Base-by-base conservation (phyloP, 2,888 invertebrate genomes). In the Calameuta filiformis region DNA sequence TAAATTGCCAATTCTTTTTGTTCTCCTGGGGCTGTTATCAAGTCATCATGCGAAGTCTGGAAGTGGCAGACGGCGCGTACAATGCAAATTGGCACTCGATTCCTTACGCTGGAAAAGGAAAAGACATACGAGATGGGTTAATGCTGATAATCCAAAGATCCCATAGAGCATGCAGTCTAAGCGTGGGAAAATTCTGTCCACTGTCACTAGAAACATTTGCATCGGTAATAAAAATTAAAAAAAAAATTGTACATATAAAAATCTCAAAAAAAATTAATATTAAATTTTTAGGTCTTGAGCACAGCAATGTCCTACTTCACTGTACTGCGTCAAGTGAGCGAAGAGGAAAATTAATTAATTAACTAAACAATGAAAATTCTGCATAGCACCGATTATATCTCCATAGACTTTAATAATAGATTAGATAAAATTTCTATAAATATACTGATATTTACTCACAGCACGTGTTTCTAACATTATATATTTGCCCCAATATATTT, bases 301-400 rank as follows among this genome's bases (percentile, higher is more conserved):
- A 83, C 83, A 12, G 78, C 83, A 6, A 78, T 75, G 30, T 83
- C 83, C 9, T 83, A 83, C 75, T 83, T 83, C 15, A 82, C 83
- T 15, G 69, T 83, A 40, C 71, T 83, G 73, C 82, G 79, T 69
- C 82, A 83, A 71, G 77, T 83, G 82, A 82, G 76, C 76, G 79
- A 79, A 31, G 79, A 73, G 30, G 40, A 23, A 56, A 9, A 56
- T 9, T 23, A 9, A 56, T 56, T 23, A 56, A 56, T 56, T 23
- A 56, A 56, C 1, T 1, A 6, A 40, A 15, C 15, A 40, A 40
- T 40, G 0, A 15, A 37, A 15, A 40, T 23, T 56, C 9, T 56
- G 9, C 56, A 56, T 23, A 23, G 2, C 1, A 9, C 56, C 23
- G 23, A 0, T 23, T 56, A 3, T 56, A 23, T 56, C 23, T 23